Base-by-base conservation (phyloP, 1,140 invertebrate genomes). In the Drosophila virilis region DNA sequence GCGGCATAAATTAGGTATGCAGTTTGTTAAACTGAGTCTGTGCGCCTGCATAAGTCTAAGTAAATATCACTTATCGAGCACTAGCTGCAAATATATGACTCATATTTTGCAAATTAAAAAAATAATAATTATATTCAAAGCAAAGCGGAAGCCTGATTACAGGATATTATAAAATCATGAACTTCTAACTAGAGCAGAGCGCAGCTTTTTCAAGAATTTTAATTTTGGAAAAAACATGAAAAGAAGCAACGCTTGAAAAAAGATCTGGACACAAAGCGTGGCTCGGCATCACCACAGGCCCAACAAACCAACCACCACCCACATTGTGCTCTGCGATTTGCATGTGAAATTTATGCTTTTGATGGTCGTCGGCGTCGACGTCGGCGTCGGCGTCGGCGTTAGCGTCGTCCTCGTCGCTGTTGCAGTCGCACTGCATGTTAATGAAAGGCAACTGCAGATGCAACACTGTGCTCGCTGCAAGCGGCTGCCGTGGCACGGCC, bases 271-370 rank as follows among this genome's bases (percentile, higher is more conserved):
- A 66, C 54, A 68, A 68, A 68, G 55, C 54, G 15, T 32, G 13
- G 33, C 33, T 52, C 50, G 50, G 32, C 62, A 38, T 17, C 32
- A 37, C n/a, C 33, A 38, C 45, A 48, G 28, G 6, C 42, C 22
- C 28, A 17, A 15, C 64, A 58, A 58, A 13, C 54, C 65, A 22
- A 9, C 48, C n/a, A 32, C 46, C 61, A 12, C 60, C 61, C 68
- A 60, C 66, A 59, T 60, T 74, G 60, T 57, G 17, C 48, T 61
- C 61, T 52, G 73, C 75, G 81, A 86, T 86, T 86, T 86, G 83
- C 82, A 86, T 86, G 86, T 86, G 79, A 71, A 86, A 86, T 86
- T 86, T 86, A 86, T 86, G 83, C 82, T 88, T 88, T 88, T 86
- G 83, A 85, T 86, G 83, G 75, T 48, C 59, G 51, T 73, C 67